phyloP scores from a whole-genome alignment of 2,113 vertebrate species.

The Macrotus californicus region DNA sequence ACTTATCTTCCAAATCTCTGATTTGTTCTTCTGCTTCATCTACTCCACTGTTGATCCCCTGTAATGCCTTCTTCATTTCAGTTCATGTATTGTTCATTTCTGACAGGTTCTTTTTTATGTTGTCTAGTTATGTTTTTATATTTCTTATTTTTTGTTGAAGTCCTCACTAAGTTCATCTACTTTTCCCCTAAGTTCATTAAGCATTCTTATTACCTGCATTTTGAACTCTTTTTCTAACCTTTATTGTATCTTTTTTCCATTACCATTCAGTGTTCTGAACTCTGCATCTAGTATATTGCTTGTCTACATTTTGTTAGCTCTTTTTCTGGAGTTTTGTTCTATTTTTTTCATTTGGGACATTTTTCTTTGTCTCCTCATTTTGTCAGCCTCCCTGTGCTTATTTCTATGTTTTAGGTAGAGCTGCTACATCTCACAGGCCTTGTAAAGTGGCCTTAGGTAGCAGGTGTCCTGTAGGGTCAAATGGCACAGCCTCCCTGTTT shows the following conservation, averaged over 20 bases:
- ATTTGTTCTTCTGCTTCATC: background rate
- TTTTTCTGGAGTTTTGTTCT: background rate
- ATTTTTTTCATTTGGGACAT: background rate
- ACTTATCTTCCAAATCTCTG: background rate
- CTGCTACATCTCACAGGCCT: background rate
- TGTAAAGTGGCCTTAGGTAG: background rate
- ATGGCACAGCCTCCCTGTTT: background rate
- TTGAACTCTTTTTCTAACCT: background rate
- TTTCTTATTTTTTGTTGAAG: background rate
- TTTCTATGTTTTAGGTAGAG: background rate
- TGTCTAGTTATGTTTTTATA: background rate
- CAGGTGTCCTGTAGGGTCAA: background rate
- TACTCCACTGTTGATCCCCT: background rate
- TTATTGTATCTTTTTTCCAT: no score
- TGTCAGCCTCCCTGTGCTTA: background rate
- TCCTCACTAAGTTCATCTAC: background rate
- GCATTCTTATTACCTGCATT: background rate
- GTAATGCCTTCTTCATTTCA: background rate
- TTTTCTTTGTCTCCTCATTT: background rate
- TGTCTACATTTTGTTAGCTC: background rate
- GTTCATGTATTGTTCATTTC: background rate
- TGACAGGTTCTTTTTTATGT: background rate
- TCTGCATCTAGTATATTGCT: background rate
- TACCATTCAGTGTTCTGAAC: no score
- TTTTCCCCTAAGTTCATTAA: background rate